phyloP scores from a whole-genome alignment of 2,113 vertebrate species.

The Clarias batrachus region DNA sequence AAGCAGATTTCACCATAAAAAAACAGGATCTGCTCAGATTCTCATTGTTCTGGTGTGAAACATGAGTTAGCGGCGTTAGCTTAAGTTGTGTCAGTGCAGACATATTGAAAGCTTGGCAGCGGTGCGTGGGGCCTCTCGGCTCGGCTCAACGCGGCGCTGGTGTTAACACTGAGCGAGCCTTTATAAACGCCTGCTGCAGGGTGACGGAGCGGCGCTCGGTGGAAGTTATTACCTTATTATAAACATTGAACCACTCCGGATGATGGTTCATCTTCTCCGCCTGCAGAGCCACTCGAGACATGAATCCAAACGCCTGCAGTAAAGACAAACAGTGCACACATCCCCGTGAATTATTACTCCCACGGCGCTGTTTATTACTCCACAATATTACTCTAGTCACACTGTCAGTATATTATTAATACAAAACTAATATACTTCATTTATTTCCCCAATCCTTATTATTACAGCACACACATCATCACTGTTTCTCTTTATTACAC shows the following conservation, averaged over 20 bases:
- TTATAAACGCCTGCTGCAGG: neutral
- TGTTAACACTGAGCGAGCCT: constrained; percentile 10
- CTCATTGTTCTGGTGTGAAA: neutral
- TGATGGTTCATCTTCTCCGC: constrained; percentile 90
- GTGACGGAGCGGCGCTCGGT: constrained; percentile 3
- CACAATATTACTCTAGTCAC: neutral
- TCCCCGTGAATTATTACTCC: neutral
- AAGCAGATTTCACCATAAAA: neutral
- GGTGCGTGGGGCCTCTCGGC: constrained; percentile 3
- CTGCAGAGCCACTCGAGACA: constrained; percentile 83
- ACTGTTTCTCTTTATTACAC: neutral
- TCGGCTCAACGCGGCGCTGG: neutral
- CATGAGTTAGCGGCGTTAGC: neutral
- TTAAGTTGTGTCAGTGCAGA: neutral
- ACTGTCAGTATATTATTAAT: neutral
- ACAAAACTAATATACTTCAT: neutral
- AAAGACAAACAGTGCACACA: constrained; percentile 44
- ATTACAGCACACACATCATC: neutral
- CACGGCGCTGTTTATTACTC: neutral
- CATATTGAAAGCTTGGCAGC: neutral
- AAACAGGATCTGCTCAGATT: neutral
- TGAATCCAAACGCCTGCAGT: constrained; percentile 82
- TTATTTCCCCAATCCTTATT: neutral
- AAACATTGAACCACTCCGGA: constrained; percentile 87
- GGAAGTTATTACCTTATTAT: constrained; percentile 78